phyloP scores from a whole-genome alignment of 1,140 invertebrate genomes.

The Pseudomyrmex concolor region DNA sequence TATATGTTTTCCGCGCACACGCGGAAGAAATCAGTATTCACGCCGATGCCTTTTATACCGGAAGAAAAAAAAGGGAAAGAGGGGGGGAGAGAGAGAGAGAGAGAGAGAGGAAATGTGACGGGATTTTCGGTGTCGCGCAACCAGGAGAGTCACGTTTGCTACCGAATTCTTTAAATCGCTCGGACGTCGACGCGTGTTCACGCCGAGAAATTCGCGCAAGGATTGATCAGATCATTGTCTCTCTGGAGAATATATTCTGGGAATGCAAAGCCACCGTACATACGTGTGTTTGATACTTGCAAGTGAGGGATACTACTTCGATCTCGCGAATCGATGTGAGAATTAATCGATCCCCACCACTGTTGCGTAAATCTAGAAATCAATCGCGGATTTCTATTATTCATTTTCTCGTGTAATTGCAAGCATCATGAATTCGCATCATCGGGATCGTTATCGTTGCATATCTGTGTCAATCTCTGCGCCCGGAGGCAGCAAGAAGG shows the following conservation, averaged over 20 bases:
- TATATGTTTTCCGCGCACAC: neutral
- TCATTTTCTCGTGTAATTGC: neutral
- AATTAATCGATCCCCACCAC: neutral
- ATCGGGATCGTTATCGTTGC: constrained; percentile 7
- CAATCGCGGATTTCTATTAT: neutral
- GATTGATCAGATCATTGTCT: neutral
- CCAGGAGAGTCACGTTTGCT: neutral
- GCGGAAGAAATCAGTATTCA: constrained; percentile 38
- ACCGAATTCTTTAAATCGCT: constrained; percentile 27
- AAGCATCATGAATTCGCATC: neutral
- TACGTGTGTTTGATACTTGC: neutral
- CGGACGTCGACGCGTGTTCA: neutral
- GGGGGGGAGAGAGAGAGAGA: no score
- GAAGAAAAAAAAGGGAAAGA: no score
- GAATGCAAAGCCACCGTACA: neutral
- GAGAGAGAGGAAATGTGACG: neutral
- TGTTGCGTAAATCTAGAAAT: neutral
- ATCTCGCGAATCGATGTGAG: neutral
- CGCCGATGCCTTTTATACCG: neutral
- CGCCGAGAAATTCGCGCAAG: neutral
- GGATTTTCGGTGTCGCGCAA: constrained; percentile 4
- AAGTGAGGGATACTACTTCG: neutral
- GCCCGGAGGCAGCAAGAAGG: constrained; percentile 1
- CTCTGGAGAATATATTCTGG: neutral
- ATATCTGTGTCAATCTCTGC: constrained; percentile 12